Evolutionary conservation across 2,797 vertebrate genomes (phyloP).

Genomic region (Chrysocyon brachyurus): DNA sequence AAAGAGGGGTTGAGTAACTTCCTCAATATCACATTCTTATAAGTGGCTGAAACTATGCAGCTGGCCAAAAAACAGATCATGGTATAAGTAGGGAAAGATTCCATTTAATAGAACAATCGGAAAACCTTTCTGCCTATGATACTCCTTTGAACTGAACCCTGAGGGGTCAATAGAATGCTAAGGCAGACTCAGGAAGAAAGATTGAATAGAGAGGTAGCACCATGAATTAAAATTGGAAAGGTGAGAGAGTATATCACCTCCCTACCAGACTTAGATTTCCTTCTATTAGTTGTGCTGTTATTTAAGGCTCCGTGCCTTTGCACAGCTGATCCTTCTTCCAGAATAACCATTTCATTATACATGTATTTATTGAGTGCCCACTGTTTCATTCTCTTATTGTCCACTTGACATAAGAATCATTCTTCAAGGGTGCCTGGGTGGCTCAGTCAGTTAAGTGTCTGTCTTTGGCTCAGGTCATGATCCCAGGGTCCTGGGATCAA

Average conservation of each 20-base stretch:
- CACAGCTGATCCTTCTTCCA: background rate
- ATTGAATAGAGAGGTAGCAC: background rate
- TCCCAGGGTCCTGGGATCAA: too few relatives aligned
- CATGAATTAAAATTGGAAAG: background rate
- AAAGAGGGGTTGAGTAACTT: background rate
- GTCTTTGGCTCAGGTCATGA: too few relatives aligned
- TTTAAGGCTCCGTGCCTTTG: background rate
- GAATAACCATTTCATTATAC: background rate
- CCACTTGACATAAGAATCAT: background rate
- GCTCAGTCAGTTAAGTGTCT: too few relatives aligned
- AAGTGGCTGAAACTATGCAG: background rate
- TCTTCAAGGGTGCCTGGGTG: background rate
- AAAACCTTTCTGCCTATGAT: background rate
- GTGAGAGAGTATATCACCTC: background rate
- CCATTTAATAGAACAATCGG: background rate
- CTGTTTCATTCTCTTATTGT: background rate
- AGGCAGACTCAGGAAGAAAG: background rate
- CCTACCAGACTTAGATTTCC: background rate
- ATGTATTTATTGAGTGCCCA: background rate
- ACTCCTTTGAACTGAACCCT: slow-evolving; percentile 13
- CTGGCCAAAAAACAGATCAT: background rate
- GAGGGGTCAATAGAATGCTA: background rate
- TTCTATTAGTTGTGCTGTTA: background rate
- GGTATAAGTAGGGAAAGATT: background rate
- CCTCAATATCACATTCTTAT: background rate